A percentile compares a stretch with the other conserved stretches of the same genome.
These are phyloP conservation scores for Pseudochirops cupreus DNA, from an alignment of 2,797 vertebrate genomes.

Conservation along the genomic window DNA sequence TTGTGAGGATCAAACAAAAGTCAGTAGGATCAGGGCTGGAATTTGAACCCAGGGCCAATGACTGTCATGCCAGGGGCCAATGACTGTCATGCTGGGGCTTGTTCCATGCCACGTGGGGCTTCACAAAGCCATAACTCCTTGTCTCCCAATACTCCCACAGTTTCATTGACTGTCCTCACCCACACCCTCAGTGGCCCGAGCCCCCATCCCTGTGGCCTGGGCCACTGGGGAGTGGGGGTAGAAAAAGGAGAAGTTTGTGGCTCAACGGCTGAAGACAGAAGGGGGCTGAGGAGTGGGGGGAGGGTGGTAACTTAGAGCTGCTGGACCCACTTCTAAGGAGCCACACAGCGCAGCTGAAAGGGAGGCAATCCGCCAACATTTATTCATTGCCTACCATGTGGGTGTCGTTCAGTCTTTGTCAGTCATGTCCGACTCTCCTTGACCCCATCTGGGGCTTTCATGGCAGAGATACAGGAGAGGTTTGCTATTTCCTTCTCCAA, in stretches of 20 bases:
- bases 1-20: neutral
- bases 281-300: constrained; percentile 1
- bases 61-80: neutral
- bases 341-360: neutral
- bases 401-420: neutral
- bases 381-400: neutral
- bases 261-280: constrained; percentile 33
- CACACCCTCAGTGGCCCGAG: neutral
- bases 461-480: neutral
- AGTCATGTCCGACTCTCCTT: neutral
- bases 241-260: constrained; percentile 75
- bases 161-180: constrained; percentile 16
- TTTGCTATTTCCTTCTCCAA: neutral
- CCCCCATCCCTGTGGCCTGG: neutral
- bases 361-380: neutral
- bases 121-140: neutral
- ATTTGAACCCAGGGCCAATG: neutral
- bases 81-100: neutral
- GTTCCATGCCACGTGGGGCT: neutral
- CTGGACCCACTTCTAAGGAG: neutral
- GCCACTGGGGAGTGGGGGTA: neutral
- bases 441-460: neutral
- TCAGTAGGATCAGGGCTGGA: neutral
- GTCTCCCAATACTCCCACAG: neutral
- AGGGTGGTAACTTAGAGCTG: neutral